phyloP scores from a whole-genome alignment of 2,888 invertebrate species.

The Nemotelus pantherinus region DNA sequence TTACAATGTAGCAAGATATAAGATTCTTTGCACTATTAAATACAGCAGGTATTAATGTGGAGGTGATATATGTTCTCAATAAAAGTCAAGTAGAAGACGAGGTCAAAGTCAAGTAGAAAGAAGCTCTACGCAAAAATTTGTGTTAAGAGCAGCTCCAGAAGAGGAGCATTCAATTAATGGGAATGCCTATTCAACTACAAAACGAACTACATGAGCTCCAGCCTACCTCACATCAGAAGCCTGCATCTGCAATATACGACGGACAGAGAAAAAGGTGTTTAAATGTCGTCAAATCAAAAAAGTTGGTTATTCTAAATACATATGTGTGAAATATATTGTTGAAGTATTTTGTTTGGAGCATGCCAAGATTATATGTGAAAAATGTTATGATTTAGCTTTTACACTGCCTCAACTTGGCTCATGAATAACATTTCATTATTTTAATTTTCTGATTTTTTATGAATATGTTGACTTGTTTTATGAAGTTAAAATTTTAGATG shows the following conservation, averaged over 20 bases:
- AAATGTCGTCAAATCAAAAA: slow-evolving; percentile 18
- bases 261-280: slow-evolving; percentile 10
- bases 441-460: slow-evolving; percentile 18
- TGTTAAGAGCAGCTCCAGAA: slow-evolving; percentile 2
- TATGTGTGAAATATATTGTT: slow-evolving; percentile 8
- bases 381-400: slow-evolving; percentile 5
- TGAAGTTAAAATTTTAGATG: slow-evolving; percentile 18
- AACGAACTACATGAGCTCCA: background rate
- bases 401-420: slow-evolving; percentile 10
- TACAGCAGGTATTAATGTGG: background rate
- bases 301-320: slow-evolving; percentile 6
- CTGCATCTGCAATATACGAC: slow-evolving; percentile 16
- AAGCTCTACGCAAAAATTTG: slow-evolving; percentile 1
- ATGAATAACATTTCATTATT: slow-evolving; percentile 16
- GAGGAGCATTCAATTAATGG: slow-evolving; percentile 13
- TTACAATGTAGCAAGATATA: slow-evolving; percentile 5
- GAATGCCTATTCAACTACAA: slow-evolving; percentile 24
- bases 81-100: background rate
- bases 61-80: slow-evolving; percentile 19
- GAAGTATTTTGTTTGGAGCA: slow-evolving; percentile 17
- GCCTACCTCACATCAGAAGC: slow-evolving; percentile 9
- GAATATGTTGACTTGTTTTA: too few species aligned
- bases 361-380: slow-evolving; percentile 9
- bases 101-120: slow-evolving; percentile 5
- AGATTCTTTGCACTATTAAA: slow-evolving; percentile 2